phyloP scores from a whole-genome alignment of 2,113 vertebrate genomes.

The Enhydra lutris region DNA sequence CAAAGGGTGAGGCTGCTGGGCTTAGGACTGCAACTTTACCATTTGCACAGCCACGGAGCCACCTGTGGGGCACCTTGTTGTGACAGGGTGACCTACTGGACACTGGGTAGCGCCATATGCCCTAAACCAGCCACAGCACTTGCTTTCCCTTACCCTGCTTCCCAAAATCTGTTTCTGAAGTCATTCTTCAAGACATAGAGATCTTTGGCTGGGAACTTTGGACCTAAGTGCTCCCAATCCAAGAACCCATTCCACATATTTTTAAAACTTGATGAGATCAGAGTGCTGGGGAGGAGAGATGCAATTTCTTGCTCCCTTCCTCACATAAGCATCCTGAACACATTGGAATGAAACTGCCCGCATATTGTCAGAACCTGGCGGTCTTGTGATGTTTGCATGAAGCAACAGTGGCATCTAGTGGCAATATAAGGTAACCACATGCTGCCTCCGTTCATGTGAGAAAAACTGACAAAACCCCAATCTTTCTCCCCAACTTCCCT shows the following conservation, averaged over 20 bases:
- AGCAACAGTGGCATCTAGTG: slow-evolving; percentile 82
- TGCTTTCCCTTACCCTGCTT: not conserved
- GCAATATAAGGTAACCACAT: accelerated
- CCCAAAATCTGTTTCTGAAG: not conserved
- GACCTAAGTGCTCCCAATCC: not conserved
- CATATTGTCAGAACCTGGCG: accelerated
- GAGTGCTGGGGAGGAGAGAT: accelerated
- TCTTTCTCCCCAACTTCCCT: not conserved
- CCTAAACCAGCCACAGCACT: not conserved
- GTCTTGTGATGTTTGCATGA: not conserved
- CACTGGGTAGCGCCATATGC: not conserved
- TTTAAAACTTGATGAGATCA: not conserved
- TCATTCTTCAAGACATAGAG: not conserved
- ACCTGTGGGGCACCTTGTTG: not conserved
- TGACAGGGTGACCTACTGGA: not conserved
- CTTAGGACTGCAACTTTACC: not conserved
- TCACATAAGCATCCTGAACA: not conserved
- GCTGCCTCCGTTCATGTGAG: accelerated
- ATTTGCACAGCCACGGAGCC: not conserved
- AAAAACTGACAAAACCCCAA: not conserved
- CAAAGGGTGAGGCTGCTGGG: not conserved
- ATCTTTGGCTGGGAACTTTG: not conserved
- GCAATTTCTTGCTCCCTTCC: not conserved
- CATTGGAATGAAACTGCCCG: not conserved
- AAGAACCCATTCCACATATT: not conserved